A percentile compares a stretch with the other conserved stretches of the same genome.
Conservation (phyloP, 2,888 invertebrate species). For the Polymixis flavicincta region DNA sequence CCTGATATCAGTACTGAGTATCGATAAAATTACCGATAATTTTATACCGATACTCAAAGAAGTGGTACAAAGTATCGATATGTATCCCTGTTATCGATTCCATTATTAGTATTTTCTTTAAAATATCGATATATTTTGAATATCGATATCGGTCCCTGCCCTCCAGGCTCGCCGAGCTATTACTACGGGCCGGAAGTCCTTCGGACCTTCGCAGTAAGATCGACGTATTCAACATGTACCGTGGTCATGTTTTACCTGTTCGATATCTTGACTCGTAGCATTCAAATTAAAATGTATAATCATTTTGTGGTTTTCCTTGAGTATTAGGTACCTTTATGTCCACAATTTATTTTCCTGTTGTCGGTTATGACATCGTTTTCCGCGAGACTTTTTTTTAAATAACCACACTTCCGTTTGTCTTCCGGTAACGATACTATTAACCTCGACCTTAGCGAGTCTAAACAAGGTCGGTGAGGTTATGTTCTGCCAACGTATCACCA, state of each 20-base stretch:
- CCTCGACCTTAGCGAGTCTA: conserved; percentile 54
- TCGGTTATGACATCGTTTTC: conserved; percentile 14
- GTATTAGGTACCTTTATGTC: conserved; percentile 8
- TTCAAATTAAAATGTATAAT: conserved; percentile 40
- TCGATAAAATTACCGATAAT: too few relatives aligned
- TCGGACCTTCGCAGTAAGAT: neutral
- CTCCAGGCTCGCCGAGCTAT: neutral
- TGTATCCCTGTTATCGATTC: too few relatives aligned
- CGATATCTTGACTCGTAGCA: conserved; percentile 13
- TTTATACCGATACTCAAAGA: too few relatives aligned
- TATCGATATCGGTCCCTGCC: too few relatives aligned
- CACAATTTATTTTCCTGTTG: conserved; percentile 46
- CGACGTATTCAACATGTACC: neutral
- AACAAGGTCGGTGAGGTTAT: conserved; percentile 40
- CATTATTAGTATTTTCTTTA: too few relatives aligned
- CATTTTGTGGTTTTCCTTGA: conserved; percentile 60
- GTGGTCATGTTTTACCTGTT: conserved; percentile 19
- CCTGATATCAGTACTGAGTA: too few relatives aligned
- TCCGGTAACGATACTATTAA: conserved; percentile 11
- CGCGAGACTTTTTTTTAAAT: too few relatives aligned
- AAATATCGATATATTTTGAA: too few relatives aligned
- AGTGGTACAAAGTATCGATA: too few relatives aligned
- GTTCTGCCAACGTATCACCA: conserved; percentile 47
- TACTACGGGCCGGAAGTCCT: neutral
- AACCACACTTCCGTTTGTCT: neutral